Base-by-base conservation (phyloP, 2,888 invertebrate species). In the Watsonalla binaria region DNA sequence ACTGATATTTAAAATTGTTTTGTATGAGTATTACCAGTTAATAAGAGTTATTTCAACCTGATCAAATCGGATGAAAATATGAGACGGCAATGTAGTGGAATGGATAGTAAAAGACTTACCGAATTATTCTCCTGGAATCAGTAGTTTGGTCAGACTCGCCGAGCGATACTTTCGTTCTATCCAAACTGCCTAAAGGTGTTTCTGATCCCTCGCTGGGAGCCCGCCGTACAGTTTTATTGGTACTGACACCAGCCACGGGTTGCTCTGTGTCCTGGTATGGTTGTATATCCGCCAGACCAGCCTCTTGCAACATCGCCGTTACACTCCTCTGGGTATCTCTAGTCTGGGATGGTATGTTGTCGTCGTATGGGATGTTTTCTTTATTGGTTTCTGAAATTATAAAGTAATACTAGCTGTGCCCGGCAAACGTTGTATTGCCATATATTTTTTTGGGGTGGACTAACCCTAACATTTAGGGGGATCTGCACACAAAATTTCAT, bases 131-230 rank as follows among this genome's bases (percentile, higher is more conserved):
- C 54, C 63, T 77, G 0, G 84, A 82, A 45, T 87, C 88, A 0
- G 88, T 86, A 0, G 84, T 83, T 6, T 65, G 66, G 5, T 78
- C 84, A 0, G 87, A 84, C 39, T 86, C 86, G 0, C 89, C 89
- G 1, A 90, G 74, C 5, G 89, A 90, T 45, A 90, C 89, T 56
- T 80, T 84, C 0, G 90, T 90, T 14, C 90, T 72, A 54, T 90
- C 90, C 14, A 88, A 59, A 55, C 90, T 90, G 4, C 90, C 90
- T 24, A 87, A 55, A 0, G 71, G 86, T 0, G 88, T 83, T 53
- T 89, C 89, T 0, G 81, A 76, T 6, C 68, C 59, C 0, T 74
- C 78, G 54, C 82, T 82, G 0, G 54, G 65, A 14, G 54, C 58
- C 24, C 63, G 55, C 6, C 57, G 34, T 9, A 37, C 45, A 6